Evolutionary conservation across 2,888 invertebrate genomes (phyloP).

Genomic region (Synergus gifuensis): DNA sequence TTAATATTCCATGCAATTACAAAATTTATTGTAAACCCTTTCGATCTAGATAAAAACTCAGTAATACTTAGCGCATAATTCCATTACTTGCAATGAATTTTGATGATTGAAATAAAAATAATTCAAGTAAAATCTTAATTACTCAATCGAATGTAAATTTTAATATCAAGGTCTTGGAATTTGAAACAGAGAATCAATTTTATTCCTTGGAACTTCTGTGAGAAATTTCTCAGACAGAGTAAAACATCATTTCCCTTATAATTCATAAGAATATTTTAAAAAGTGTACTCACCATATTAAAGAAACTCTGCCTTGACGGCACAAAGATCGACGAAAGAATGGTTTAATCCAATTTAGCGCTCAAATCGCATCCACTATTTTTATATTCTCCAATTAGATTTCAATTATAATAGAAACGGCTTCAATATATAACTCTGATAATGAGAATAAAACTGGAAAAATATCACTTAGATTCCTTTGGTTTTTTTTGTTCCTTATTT

Average conservation of each 20-base stretch:
- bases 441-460: constrained; percentile 52
- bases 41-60: neutral
- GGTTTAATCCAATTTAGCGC: constrained; percentile 35
- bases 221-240: neutral
- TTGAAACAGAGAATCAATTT: neutral
- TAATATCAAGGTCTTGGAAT: neutral
- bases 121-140: too few relatives aligned
- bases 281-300: constrained; percentile 68
- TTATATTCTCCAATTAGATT: constrained; percentile 49
- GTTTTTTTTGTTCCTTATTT: constrained; percentile 54
- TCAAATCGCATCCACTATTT: constrained; percentile 44
- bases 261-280: neutral
- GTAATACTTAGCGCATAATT: neutral
- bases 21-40: neutral
- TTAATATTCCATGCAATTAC: too few relatives aligned
- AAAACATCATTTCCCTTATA: neutral
- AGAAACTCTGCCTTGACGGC: constrained; percentile 68
- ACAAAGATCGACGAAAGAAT: constrained; percentile 54
- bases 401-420: constrained; percentile 39
- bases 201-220: neutral
- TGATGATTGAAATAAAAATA: neutral
- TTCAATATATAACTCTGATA: constrained; percentile 34
- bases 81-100: neutral
- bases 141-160: neutral
- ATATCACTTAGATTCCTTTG: constrained; percentile 68